Conservation (phyloP, 1,140 invertebrate genomes). For the Oryzaephilus surinamensis region DNA sequence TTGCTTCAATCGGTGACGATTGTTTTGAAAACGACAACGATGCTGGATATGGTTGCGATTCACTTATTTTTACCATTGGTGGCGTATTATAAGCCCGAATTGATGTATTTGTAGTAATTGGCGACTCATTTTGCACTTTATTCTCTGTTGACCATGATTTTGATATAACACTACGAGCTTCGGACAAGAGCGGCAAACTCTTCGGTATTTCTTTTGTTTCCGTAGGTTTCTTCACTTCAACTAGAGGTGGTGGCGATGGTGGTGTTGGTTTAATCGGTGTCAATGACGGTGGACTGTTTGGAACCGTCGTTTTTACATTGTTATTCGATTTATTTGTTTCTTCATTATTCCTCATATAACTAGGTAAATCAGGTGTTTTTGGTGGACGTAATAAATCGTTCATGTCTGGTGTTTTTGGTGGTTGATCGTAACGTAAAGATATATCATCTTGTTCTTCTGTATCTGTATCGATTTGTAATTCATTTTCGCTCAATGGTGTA, state of each 20-base stretch:
- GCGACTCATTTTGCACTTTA: conserved; percentile 23
- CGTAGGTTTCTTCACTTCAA: conserved; percentile 15
- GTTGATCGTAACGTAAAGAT: conserved; percentile 31
- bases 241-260: conserved; percentile 4
- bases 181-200: conserved; percentile 13
- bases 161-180: conserved; percentile 36
- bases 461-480: conserved; percentile 78
- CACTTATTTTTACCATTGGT: conserved; percentile 11
- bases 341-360: conserved; percentile 16
- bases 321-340: conserved; percentile 10
- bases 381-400: conserved; percentile 39
- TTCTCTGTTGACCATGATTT: too few relatives aligned
- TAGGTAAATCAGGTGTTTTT: conserved; percentile 39
- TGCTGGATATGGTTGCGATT: conserved; percentile 16
- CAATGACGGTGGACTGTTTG: conserved; percentile 29
- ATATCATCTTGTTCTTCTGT: conserved; percentile 53
- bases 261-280: conserved; percentile 27
- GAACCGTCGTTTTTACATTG: conserved; percentile 14
- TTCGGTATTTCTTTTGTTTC: conserved; percentile 6
- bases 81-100: conserved; percentile 30
- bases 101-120: conserved; percentile 22
- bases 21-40: conserved; percentile 13
- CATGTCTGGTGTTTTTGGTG: conserved; percentile 37
- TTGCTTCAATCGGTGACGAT: conserved; percentile 6
- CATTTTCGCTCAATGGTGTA: conserved; percentile 72